Conservation (phyloP, 2,113 vertebrate species). For the Salvelinus alpinus region DNA sequence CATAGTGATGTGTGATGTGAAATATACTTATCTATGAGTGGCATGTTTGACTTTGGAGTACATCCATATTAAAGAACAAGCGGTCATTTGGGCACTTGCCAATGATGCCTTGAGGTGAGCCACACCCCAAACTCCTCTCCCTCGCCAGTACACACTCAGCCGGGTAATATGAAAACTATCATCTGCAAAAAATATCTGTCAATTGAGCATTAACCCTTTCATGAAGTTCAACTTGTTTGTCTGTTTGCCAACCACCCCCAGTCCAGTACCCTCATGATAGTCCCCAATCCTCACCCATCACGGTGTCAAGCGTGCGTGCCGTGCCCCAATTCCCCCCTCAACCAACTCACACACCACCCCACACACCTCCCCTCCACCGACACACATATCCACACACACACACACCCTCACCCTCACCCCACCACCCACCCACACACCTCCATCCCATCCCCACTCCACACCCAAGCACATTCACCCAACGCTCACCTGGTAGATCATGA, state of each 20-base stretch:
- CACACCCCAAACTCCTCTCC: constrained; percentile 6
- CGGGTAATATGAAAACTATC: not conserved
- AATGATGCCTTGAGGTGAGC: constrained; percentile 6
- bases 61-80: not conserved
- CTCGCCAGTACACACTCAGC: not conserved
- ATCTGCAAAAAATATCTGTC: not conserved
- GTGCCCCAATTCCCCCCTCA: not conserved
- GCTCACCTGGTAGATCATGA: constrained; percentile 97
- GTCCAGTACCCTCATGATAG: not conserved
- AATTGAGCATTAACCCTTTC: not conserved
- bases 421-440: not conserved
- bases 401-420: not conserved
- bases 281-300: not conserved
- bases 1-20: not conserved
- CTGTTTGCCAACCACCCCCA: not conserved
- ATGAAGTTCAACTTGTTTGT: not conserved
- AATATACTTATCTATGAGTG: not conserved
- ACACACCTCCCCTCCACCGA: constrained; percentile 40
- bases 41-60: not conserved
- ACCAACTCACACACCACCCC: constrained; percentile 11
- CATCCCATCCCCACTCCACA: not conserved
- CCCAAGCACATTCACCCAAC: constrained; percentile 11
- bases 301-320: not conserved
- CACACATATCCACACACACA: constrained; percentile 5
- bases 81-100: constrained; percentile 12